Evolutionary conservation across 1,140 invertebrate species (phyloP).

Genomic region (Sipha flava): DNA sequence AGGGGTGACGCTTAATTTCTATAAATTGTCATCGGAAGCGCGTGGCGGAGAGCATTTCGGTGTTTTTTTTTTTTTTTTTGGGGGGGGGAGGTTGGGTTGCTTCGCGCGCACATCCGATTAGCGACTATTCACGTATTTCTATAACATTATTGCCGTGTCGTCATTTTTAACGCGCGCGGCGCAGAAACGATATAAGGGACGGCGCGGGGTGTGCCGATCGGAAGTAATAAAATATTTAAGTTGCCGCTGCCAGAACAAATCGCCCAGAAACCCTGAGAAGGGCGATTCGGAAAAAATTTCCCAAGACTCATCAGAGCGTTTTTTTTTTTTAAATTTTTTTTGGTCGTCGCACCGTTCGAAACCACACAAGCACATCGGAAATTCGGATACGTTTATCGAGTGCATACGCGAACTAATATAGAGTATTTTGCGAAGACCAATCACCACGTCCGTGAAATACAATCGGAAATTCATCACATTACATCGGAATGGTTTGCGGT

Average conservation of each 20-base stretch:
- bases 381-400: too few species aligned
- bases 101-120: not conserved
- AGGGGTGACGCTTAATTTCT: slow-evolving; percentile 26
- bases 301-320: not conserved
- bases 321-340: too few species aligned
- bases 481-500: too few species aligned
- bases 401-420: too few species aligned
- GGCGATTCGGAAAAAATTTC: slow-evolving; percentile 12
- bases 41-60: slow-evolving; percentile 25
- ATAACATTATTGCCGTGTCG: not conserved
- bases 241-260: slow-evolving; percentile 8
- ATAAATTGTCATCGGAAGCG: slow-evolving; percentile 27
- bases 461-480: too few species aligned
- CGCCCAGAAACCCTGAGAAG: not conserved
- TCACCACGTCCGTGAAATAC: too few species aligned
- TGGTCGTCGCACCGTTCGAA: too few species aligned
- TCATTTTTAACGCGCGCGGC: slow-evolving; percentile 17
- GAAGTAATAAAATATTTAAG: slow-evolving; percentile 33
- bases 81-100: not conserved
- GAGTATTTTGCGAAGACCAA: too few species aligned
- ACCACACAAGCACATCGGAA: too few species aligned
- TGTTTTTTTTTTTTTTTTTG: not conserved
- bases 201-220: slow-evolving; percentile 7
- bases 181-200: not conserved
- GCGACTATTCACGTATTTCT: not conserved